Conservation (phyloP, 2,113 vertebrate genomes). For the Burhinus oedicnemus region DNA sequence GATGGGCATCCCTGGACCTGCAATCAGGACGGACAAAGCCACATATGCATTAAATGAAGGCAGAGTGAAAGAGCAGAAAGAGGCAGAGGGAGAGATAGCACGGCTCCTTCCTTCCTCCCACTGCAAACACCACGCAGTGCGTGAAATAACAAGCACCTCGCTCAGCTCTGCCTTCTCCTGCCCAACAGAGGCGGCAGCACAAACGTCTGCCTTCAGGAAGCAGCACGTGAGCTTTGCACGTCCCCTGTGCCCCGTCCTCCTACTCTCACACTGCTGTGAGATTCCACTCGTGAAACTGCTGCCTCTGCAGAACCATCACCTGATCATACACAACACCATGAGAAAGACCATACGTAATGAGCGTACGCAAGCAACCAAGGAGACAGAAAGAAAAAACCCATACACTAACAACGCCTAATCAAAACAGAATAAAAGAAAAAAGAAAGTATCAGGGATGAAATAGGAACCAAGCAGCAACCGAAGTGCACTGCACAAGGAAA, state of each 20-base stretch:
- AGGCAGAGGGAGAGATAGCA: not conserved
- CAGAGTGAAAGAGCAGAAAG: not conserved
- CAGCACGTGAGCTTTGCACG: not conserved
- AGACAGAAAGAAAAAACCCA: not conserved
- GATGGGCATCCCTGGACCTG: not conserved
- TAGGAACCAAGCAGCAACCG: not conserved
- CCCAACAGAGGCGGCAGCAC: no score
- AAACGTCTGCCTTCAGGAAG: not conserved
- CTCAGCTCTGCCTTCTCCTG: not conserved
- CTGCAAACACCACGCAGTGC: accelerated
- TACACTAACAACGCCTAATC: not conserved
- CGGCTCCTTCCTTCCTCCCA: accelerated
- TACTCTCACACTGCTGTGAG: not conserved
- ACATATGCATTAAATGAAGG: not conserved
- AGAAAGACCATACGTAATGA: not conserved
- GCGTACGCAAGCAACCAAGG: not conserved
- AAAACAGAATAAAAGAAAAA: not conserved
- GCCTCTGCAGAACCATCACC: not conserved
- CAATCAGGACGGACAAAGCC: not conserved
- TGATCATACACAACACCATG: accelerated
- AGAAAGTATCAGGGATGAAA: not conserved
- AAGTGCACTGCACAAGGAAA: not conserved
- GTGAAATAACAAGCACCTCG: not conserved
- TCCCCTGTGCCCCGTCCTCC: not conserved
- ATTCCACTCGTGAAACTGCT: not conserved